A percentile compares a stretch with the other conserved stretches of the same genome.
phyloP scores from a whole-genome alignment of 2,797 vertebrate species.

The Coreius guichenoti region DNA sequence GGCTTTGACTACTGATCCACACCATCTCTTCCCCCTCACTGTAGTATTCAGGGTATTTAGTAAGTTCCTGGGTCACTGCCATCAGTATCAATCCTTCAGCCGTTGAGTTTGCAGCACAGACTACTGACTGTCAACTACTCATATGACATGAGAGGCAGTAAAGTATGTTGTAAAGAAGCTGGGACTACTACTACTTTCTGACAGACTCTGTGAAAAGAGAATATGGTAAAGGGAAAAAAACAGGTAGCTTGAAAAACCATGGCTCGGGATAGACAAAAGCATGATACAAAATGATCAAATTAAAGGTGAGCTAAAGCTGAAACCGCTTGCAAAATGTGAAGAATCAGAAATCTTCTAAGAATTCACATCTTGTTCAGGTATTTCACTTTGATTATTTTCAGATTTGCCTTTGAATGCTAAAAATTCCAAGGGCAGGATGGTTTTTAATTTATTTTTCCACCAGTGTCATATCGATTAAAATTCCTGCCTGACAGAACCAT shows the following conservation, averaged over 20 bases:
- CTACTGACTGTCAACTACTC: slow-evolving; percentile 3
- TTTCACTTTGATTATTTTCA: not conserved
- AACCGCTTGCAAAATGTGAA: not conserved
- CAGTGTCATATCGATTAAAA: too few relatives aligned
- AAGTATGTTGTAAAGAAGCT: slow-evolving; percentile 1
- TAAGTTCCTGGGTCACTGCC: slow-evolving; percentile 25
- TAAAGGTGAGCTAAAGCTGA: not conserved
- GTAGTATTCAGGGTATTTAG: slow-evolving; percentile 26
- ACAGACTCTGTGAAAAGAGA: slow-evolving; percentile 8
- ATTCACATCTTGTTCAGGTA: slow-evolving; percentile 4
- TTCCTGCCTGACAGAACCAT: not conserved
- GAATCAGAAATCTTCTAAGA: not conserved
- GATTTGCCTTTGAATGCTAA: not conserved
- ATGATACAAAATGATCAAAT: not conserved
- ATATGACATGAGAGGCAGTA: not conserved
- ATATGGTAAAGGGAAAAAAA: slow-evolving; percentile 2
- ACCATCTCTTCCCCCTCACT: slow-evolving; percentile 19
- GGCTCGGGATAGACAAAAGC: not conserved
- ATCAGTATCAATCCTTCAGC: slow-evolving; percentile 5
- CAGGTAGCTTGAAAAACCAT: not conserved
- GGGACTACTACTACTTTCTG: not conserved
- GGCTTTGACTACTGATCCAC: slow-evolving; percentile 44
- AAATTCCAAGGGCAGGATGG: not conserved
- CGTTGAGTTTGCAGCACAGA: slow-evolving; percentile 10
- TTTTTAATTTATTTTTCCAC: not conserved